Conservation (phyloP, 2,113 vertebrate species). For the Plecturocebus donacophilus region DNA sequence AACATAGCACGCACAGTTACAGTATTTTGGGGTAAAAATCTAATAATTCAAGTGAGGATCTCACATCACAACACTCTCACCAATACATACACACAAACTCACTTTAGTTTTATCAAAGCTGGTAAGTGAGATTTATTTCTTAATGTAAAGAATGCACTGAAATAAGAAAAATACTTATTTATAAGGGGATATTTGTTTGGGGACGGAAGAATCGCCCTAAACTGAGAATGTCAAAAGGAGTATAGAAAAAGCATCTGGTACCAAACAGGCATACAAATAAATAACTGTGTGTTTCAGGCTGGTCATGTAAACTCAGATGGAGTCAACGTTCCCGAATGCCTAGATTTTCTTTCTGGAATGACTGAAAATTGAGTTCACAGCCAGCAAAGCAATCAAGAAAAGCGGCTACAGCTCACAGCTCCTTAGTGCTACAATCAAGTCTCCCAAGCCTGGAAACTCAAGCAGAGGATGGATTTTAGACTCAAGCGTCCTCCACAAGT, state of each 20-base stretch:
- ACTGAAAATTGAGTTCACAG: background rate
- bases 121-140: background rate
- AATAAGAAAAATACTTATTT: background rate
- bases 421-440: background rate
- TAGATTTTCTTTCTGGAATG: background rate
- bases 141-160: background rate
- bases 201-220: background rate
- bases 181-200: background rate
- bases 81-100: background rate
- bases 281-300: background rate
- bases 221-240: background rate
- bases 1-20: background rate
- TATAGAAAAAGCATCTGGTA: background rate
- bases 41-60: background rate
- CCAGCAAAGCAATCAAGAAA: background rate
- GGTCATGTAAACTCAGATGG: background rate
- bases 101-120: background rate
- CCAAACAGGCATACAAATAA: background rate
- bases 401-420: background rate
- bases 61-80: background rate
- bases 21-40: background rate
- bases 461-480: background rate
- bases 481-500: background rate
- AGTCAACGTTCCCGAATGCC: background rate
- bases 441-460: background rate